Evolutionary conservation across 2,113 vertebrate species (phyloP).

Genomic region (Fulmarus glacialis): DNA sequence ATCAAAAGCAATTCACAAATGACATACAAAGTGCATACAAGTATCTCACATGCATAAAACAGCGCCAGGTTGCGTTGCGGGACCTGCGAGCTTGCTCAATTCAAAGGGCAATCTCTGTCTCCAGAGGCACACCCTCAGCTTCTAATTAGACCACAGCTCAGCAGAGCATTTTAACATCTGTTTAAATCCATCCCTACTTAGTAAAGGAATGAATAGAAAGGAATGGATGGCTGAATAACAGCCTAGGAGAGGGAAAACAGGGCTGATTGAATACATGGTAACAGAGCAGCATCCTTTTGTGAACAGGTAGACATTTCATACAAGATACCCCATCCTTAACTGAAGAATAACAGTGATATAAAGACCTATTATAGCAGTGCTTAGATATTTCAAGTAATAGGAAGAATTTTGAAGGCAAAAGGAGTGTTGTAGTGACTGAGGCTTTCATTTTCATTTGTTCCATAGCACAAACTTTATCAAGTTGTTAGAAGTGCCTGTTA

Average conservation of each 20-base stretch:
- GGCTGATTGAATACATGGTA: not conserved
- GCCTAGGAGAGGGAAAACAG: not conserved
- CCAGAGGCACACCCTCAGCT: constrained; percentile 33
- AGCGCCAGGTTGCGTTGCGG: not conserved
- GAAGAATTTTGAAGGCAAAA: not conserved
- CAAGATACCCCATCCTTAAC: not conserved
- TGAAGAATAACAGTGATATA: not conserved
- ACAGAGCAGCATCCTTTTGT: not conserved
- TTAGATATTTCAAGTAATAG: not conserved
- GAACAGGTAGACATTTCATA: not conserved
- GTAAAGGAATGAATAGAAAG: constrained; percentile 50
- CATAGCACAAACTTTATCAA: not conserved
- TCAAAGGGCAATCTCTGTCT: constrained; percentile 6
- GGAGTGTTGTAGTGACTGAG: not conserved
- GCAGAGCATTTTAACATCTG: constrained; percentile 55
- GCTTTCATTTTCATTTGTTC: not conserved
- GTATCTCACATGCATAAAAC: not conserved
- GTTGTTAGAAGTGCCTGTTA: not conserved
- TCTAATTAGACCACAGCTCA: constrained; percentile 59
- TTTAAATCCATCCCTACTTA: constrained; percentile 48
- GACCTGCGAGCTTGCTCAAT: not conserved
- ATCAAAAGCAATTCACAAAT: not conserved
- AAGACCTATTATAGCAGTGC: not conserved
- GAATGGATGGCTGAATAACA: not conserved
- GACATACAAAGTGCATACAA: not conserved